These are phyloP conservation scores for Orientallactaga bullata DNA, from an alignment of 2,113 vertebrate genomes.

Conservation along the genomic window DNA sequence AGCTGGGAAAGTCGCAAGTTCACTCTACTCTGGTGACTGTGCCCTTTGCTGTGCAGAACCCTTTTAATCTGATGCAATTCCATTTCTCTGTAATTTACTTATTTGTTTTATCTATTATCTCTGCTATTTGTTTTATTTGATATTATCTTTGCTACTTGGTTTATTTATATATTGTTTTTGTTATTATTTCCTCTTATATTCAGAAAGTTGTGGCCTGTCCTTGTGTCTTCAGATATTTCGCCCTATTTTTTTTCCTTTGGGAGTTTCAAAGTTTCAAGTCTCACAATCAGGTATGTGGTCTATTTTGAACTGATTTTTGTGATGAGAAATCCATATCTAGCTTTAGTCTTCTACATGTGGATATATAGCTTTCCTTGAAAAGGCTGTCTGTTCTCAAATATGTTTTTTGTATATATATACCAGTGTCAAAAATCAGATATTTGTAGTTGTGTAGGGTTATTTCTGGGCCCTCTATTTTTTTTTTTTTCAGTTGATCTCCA, in stretches of 20 bases:
- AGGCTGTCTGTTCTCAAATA: background rate
- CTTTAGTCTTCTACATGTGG: background rate
- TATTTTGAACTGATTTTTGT: background rate
- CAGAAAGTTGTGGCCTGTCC: background rate
- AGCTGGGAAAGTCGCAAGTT: background rate
- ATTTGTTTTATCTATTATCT: too few relatives aligned
- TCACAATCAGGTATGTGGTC: background rate
- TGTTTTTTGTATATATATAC: background rate
- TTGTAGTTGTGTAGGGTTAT: background rate
- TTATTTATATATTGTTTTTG: background rate
- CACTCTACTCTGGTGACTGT: too few relatives aligned
- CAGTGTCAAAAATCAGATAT: background rate
- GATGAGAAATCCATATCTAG: background rate
- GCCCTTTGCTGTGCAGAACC: background rate
- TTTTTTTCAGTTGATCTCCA: too few relatives aligned
- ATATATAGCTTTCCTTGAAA: background rate
- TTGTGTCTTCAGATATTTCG: background rate
- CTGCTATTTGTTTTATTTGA: too few relatives aligned
- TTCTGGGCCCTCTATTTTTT: background rate
- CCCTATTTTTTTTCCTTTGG: background rate
- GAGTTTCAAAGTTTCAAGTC: background rate
- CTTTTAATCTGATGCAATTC: background rate
- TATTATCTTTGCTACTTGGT: too few relatives aligned
- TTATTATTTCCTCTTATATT: background rate
- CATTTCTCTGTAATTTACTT: background rate